These are phyloP conservation scores for Drosophila robusta DNA, from an alignment of 2,888 invertebrate genomes.

Conservation along the genomic window DNA sequence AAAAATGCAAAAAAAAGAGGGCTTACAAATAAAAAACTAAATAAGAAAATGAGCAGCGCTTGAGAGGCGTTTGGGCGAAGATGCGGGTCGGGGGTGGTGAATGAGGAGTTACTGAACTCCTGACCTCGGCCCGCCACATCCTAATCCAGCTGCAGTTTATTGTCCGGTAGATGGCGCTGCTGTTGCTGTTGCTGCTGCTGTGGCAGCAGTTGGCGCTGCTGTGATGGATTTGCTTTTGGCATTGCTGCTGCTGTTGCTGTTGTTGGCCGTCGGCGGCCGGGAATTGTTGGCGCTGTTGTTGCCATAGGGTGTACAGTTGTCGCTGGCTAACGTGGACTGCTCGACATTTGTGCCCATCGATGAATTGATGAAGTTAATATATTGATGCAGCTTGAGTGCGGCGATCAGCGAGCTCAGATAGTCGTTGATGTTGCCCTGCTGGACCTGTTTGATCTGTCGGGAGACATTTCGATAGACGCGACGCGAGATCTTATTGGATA, in stretches of 20 bases:
- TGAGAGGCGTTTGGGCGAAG: not conserved
- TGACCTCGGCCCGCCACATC: not conserved
- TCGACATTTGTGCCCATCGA: constrained; percentile 84
- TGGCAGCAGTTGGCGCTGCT: constrained; percentile 3
- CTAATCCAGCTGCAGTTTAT: constrained; percentile 20
- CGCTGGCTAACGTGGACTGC: constrained; percentile 70
- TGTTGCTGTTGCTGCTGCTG: constrained; percentile 1
- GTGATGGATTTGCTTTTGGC: constrained; percentile 31
- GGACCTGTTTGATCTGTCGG: constrained; percentile 86
- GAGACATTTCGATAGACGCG: constrained; percentile 89
- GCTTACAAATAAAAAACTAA: constrained; percentile 4
- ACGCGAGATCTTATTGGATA: constrained; percentile 90
- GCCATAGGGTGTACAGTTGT: constrained; percentile 60
- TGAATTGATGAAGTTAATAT: constrained; percentile 85
- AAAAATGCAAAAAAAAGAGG: constrained; percentile 21
- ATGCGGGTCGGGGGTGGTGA: not conserved
- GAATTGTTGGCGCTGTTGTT: not conserved
- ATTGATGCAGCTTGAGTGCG: constrained; percentile 85
- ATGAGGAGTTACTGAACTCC: not conserved
- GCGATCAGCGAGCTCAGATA: constrained; percentile 86
- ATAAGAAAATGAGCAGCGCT: constrained; percentile 32
- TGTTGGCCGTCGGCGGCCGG: constrained; percentile 3
- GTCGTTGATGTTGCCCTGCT: constrained; percentile 86
- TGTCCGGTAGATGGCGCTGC: constrained; percentile 34
- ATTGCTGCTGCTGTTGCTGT: constrained; percentile 22